These are phyloP conservation scores for Hucho hucho DNA, from an alignment of 2,113 vertebrate species.

Conservation along the genomic window DNA sequence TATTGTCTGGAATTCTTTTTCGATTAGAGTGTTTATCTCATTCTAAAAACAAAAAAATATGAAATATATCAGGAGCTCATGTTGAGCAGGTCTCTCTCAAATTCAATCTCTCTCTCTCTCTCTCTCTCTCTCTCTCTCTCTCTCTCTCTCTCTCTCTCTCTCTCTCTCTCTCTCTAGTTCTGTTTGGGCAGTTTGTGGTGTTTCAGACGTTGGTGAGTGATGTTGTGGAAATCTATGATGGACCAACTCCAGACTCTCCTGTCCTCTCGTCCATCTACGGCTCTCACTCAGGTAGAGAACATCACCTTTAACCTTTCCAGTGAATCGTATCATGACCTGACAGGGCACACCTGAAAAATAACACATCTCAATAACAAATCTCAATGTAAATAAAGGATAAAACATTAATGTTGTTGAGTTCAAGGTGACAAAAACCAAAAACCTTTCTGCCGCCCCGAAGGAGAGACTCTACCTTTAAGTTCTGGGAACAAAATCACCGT, in stretches of 20 bases:
- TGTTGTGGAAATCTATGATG: conserved; percentile 92
- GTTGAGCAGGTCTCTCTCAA: too few relatives aligned
- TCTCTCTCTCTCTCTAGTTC: conserved; percentile 73
- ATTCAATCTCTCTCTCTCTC: too few relatives aligned
- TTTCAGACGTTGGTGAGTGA: conserved; percentile 92
- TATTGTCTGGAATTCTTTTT: too few relatives aligned
- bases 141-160: neutral
- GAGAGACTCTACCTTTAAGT: conserved; percentile 93
- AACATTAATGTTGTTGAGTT: neutral
- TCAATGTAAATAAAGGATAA: neutral
- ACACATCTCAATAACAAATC: too few relatives aligned
- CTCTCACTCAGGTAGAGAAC: conserved; percentile 90
- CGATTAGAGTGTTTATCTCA: too few relatives aligned
- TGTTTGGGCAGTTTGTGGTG: conserved; percentile 98
- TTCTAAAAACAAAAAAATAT: too few relatives aligned
- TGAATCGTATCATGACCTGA: neutral
- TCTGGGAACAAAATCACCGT: conserved; percentile 95
- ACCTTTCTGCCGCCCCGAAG: conserved; percentile 72
- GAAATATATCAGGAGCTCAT: too few relatives aligned
- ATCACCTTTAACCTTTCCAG: neutral
- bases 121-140: neutral
- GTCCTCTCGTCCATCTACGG: conserved; percentile 93
- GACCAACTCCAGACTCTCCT: conserved; percentile 84
- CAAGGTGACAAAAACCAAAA: neutral
- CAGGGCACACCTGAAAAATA: neutral